Percentiles rank a stretch among this genome's conserved stretches.
Conservation (phyloP, 2,797 vertebrate species). For the Holocentrus rufus region DNA sequence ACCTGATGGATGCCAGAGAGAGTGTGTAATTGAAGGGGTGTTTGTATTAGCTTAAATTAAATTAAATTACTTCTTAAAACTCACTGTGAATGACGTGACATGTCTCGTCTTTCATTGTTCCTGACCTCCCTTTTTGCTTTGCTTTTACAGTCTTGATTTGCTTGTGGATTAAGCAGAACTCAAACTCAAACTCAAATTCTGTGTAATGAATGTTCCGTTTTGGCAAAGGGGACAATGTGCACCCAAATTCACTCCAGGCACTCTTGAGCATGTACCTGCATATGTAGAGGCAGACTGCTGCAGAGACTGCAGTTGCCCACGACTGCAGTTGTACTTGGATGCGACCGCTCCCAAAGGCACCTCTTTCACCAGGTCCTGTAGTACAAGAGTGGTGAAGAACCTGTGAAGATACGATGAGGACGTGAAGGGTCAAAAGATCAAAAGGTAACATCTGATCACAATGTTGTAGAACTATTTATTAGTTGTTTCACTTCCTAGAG, state of each 20-base stretch:
- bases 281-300: constrained; percentile 97
- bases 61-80: neutral
- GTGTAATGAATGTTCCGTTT: no score
- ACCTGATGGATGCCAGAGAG: constrained; percentile 75
- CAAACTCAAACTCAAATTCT: no score
- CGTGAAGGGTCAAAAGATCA: neutral
- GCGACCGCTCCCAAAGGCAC: constrained; percentile 88
- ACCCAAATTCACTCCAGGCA: neutral
- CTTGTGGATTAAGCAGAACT: no score
- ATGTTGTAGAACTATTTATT: neutral
- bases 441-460: neutral
- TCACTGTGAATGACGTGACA: neutral
- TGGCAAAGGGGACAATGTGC: no score
- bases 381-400: constrained; percentile 96
- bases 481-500: neutral
- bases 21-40: neutral
- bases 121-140: neutral
- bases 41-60: constrained; percentile 19
- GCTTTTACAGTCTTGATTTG: neutral
- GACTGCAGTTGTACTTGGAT: constrained; percentile 92
- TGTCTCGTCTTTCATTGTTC: neutral
- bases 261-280: constrained; percentile 81
- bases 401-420: constrained; percentile 70
- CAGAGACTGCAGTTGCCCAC: constrained; percentile 96
- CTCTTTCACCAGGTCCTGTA: constrained; percentile 94